Conservation (phyloP, 2,797 vertebrate genomes). For the Chaetophractus vellerosus region DNA sequence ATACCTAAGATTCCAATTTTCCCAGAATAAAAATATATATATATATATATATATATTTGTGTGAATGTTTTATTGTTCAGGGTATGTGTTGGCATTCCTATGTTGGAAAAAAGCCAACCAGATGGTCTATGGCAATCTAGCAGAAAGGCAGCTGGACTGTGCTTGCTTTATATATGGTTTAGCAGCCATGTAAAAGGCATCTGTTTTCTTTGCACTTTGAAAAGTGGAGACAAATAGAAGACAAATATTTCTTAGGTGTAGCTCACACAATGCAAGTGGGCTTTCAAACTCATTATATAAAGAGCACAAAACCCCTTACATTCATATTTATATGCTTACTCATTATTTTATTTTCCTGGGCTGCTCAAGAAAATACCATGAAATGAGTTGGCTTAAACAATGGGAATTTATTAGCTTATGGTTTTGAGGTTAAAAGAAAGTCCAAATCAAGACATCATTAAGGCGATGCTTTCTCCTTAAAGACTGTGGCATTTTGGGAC, state of each 20-base stretch:
- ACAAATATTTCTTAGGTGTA: conserved; percentile 63
- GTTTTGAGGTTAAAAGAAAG: too few species aligned
- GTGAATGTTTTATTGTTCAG: conserved; percentile 71
- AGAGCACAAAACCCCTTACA: not conserved
- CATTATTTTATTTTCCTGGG: conserved; percentile 20
- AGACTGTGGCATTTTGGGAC: too few species aligned
- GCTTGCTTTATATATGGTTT: conserved; percentile 47
- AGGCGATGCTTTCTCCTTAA: too few species aligned
- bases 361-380: too few species aligned
- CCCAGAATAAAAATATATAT: conserved; percentile 34
- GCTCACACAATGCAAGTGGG: not conserved
- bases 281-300: conserved; percentile 68
- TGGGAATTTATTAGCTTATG: too few species aligned
- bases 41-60: conserved; percentile 60
- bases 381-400: too few species aligned
- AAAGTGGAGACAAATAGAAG: conserved; percentile 60
- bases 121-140: conserved; percentile 66
- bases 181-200: conserved; percentile 58
- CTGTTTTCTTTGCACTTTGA: conserved; percentile 76
- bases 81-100: conserved; percentile 36
- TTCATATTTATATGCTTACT: conserved; percentile 52
- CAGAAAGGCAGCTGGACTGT: conserved; percentile 72
- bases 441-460: too few species aligned
- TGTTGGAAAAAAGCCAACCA: conserved; percentile 67
- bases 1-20: conserved; percentile 43